These are phyloP conservation scores for Sphaerophoria rueppellii DNA, from an alignment of 2,888 invertebrate genomes.

Conservation along the genomic window DNA sequence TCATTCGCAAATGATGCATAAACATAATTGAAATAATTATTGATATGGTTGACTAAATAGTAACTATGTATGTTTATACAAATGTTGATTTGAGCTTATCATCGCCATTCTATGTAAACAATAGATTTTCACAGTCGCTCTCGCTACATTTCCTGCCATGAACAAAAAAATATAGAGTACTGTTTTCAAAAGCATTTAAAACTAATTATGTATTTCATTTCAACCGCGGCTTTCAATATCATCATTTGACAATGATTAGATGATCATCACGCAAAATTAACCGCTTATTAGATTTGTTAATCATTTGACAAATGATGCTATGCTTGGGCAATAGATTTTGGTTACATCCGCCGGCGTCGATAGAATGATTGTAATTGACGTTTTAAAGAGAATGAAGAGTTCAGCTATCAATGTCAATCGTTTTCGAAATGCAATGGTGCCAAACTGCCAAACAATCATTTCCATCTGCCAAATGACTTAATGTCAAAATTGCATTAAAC, in stretches of 20 bases:
- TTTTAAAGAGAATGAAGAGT: background rate
- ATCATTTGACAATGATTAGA: conserved; percentile 46
- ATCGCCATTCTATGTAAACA: conserved; percentile 54
- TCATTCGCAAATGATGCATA: conserved; percentile 57
- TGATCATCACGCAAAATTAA: conserved; percentile 46
- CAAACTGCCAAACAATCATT: too few relatives aligned
- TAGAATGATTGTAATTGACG: too few relatives aligned
- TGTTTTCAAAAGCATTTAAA: conserved; percentile 16
- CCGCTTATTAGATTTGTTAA: conserved; percentile 51
- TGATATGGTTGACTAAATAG: conserved; percentile 50
- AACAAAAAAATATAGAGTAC: conserved; percentile 31
- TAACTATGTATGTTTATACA: background rate
- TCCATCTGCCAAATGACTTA: too few relatives aligned
- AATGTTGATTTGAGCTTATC: conserved; percentile 37
- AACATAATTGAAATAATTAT: conserved; percentile 30
- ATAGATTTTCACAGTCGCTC: conserved; percentile 24
- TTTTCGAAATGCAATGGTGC: too few relatives aligned
- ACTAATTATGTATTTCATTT: background rate
- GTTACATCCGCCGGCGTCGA: too few relatives aligned
- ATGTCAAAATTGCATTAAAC: too few relatives aligned
- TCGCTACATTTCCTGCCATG: conserved; percentile 8
- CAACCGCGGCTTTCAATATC: background rate
- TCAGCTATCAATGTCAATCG: too few relatives aligned
- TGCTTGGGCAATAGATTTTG: too few relatives aligned
- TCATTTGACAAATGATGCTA: conserved; percentile 31